These are phyloP conservation scores for Cynoglossus semilaevis DNA, from an alignment of 2,113 vertebrate species.

Conservation along the genomic window DNA sequence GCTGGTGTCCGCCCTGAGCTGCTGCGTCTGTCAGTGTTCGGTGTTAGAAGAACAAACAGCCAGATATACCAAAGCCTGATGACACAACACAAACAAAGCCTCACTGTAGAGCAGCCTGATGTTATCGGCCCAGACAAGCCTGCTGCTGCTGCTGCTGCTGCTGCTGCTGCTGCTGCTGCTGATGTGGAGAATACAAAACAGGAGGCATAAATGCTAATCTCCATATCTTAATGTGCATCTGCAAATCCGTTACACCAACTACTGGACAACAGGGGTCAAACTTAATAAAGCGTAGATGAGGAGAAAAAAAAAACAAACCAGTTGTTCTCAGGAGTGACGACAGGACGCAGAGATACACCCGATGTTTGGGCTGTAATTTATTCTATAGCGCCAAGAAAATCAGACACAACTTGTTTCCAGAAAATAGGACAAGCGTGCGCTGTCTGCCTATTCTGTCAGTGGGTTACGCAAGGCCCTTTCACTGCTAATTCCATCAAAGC, in stretches of 20 bases:
- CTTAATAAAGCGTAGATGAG: constrained; percentile 3
- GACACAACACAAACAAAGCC: too few species aligned
- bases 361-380: constrained; percentile 16
- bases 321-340: constrained; percentile 9
- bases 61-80: too few species aligned
- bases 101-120: too few species aligned
- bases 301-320: constrained; percentile 7
- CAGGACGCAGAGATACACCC: constrained; percentile 17
- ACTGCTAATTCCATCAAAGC: constrained; percentile 76
- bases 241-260: constrained; percentile 4
- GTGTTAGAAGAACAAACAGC: too few species aligned
- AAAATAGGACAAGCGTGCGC: constrained; percentile 73
- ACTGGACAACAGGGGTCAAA: constrained; percentile 17
- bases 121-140: too few species aligned
- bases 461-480: constrained; percentile 72
- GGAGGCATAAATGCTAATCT: constrained; percentile 24
- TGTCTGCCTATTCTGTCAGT: constrained; percentile 65
- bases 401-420: constrained; percentile 58
- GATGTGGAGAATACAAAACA: constrained; percentile 29
- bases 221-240: neutral
- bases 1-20: too few species aligned
- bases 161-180: constrained; percentile 21
- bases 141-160: constrained; percentile 39
- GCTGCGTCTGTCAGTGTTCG: too few species aligned
- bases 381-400: constrained; percentile 41